These are phyloP conservation scores for Epinephelus cyanopodus DNA, from an alignment of 2,113 vertebrate species.

Conservation along the genomic window DNA sequence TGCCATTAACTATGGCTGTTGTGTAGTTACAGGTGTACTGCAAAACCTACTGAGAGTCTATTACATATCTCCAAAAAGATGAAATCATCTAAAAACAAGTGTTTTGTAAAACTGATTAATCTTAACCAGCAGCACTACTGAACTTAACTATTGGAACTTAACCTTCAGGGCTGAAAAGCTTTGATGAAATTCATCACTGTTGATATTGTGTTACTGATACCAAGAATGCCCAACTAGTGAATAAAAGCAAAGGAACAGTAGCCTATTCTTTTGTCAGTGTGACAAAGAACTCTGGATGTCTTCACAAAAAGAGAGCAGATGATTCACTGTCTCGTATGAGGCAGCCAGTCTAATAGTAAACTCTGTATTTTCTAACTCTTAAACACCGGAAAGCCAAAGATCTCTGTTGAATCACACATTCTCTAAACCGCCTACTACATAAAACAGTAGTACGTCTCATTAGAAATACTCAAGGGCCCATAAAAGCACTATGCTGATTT, in stretches of 20 bases:
- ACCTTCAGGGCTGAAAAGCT: background rate
- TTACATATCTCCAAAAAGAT: too few relatives aligned
- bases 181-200: background rate
- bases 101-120: background rate
- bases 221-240: background rate
- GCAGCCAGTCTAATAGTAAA: background rate
- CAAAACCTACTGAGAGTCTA: background rate
- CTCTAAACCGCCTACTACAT: background rate
- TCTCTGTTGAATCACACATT: background rate
- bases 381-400: background rate
- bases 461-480: background rate
- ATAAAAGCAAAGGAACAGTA: background rate
- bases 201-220: background rate
- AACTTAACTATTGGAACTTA: background rate
- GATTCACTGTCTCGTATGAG: background rate
- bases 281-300: background rate
- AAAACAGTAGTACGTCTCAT: constrained; percentile 1
- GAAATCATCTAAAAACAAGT: background rate
- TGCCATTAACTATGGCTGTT: background rate
- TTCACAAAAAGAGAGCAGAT: background rate
- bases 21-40: background rate
- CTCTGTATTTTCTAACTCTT: background rate
- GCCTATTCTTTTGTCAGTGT: constrained; percentile 9
- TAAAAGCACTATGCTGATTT: background rate
- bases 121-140: background rate